Evolutionary conservation across 2,888 invertebrate genomes (phyloP).

Genomic region (Chaitophorus viminalis): DNA sequence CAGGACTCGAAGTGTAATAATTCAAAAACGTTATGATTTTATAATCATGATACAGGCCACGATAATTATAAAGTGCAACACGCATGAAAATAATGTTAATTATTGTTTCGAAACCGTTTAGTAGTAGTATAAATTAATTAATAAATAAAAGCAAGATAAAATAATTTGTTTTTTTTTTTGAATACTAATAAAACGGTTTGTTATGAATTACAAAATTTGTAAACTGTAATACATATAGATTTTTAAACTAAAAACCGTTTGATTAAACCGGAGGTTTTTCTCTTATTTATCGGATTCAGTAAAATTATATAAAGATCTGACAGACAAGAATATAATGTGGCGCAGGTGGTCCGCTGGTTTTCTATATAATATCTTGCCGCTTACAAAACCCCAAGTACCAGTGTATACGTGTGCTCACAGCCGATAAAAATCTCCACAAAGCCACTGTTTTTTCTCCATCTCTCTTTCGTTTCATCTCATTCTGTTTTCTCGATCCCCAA

Average conservation of each 20-base stretch:
- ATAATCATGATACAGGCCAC: neutral
- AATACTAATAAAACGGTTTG: neutral
- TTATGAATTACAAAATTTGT: neutral
- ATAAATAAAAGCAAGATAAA: neutral
- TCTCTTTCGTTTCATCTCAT: neutral
- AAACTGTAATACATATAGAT: neutral
- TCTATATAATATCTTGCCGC: conserved; percentile 25
- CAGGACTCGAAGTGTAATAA: neutral
- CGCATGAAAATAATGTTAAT: no score
- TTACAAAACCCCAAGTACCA: conserved; percentile 58
- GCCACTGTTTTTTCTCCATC: conserved; percentile 47
- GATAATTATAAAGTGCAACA: no score
- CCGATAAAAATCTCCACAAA: conserved; percentile 60
- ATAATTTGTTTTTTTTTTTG: neutral
- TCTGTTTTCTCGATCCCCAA: conserved; percentile 22
- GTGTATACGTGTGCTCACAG: neutral
- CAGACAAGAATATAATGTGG: neutral
- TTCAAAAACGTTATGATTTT: neutral
- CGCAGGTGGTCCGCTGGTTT: conserved; percentile 59
- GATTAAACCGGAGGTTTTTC: neutral
- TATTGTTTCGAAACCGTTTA: neutral
- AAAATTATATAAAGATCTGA: neutral
- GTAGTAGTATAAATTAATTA: neutral
- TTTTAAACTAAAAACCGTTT: neutral
- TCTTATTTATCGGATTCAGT: neutral